Conservation (phyloP, 1,140 invertebrate genomes). For the Agrilus planipennis region DNA sequence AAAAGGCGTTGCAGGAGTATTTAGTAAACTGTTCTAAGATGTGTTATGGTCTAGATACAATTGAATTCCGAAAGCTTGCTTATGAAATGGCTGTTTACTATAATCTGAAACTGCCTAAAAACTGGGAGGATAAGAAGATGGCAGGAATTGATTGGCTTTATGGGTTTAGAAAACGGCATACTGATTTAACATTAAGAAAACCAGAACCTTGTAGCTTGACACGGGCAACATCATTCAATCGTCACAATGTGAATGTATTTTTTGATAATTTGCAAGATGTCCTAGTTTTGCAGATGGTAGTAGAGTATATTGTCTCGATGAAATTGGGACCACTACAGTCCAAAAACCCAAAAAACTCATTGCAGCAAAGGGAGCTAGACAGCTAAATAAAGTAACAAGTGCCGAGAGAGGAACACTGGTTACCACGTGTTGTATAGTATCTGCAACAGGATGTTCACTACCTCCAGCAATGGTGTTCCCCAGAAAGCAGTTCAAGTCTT, state of each 20-base stretch:
- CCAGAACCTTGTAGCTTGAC: conserved; percentile 30
- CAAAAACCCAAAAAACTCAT: not conserved
- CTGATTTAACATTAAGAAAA: conserved; percentile 22
- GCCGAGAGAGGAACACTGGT: not conserved
- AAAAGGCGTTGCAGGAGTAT: not conserved
- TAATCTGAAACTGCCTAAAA: not conserved
- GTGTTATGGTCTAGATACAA: conserved; percentile 2
- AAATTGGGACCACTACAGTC: not conserved
- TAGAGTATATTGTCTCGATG: not conserved
- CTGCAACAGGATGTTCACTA: too few species aligned
- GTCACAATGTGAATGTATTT: conserved; percentile 20
- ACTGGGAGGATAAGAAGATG: not conserved
- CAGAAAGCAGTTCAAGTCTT: conserved; percentile 20
- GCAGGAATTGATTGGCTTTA: conserved; percentile 2
- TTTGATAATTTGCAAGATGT: conserved; percentile 22
- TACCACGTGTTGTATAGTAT: not conserved
- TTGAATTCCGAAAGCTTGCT: not conserved
- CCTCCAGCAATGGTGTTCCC: conserved; percentile 22
- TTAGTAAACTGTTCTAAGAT: conserved; percentile 1
- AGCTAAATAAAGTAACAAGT: not conserved
- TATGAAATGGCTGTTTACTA: not conserved
- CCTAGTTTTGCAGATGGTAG: not conserved
- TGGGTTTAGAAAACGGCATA: conserved; percentile 17
- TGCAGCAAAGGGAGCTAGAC: not conserved
- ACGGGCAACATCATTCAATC: conserved; percentile 29